These are phyloP conservation scores for Nasonovia ribisnigri DNA, from an alignment of 2,888 invertebrate genomes.

Conservation along the genomic window DNA sequence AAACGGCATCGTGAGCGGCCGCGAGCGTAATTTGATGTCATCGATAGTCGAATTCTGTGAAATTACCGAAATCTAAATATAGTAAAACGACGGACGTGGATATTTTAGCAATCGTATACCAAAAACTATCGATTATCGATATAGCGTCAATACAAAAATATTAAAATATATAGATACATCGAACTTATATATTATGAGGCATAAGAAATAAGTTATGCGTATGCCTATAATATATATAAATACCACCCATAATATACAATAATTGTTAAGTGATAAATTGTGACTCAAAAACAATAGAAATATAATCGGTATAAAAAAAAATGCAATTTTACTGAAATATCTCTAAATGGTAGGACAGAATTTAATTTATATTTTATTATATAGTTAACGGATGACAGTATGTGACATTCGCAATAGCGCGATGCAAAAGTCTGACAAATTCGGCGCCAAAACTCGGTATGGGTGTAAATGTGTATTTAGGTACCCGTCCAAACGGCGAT, in stretches of 20 bases:
- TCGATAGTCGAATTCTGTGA: background rate
- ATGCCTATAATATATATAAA: no score
- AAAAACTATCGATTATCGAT: background rate
- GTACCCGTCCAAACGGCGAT: background rate
- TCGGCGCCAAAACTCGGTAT: background rate
- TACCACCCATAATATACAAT: no score
- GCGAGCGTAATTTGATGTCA: background rate
- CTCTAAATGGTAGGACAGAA: no score
- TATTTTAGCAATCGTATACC: no score
- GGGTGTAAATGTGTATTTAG: no score
- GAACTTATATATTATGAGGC: no score
- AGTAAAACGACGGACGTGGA: background rate
- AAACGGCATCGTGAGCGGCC: fast-evolving
- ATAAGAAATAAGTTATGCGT: no score
- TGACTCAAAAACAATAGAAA: no score
- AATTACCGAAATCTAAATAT: background rate
- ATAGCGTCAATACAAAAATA: background rate
- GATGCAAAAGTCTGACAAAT: background rate
- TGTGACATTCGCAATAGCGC: background rate
- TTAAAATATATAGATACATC: no score
- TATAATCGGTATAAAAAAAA: no score
- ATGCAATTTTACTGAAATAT: no score
- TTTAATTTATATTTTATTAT: background rate
- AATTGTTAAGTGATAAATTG: no score
- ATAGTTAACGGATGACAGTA: background rate